Percentiles rank a stretch among this genome's conserved stretches.
Evolutionary conservation across 2,888 invertebrate species (phyloP).

Genomic region (Glaucopsyche alexis): DNA sequence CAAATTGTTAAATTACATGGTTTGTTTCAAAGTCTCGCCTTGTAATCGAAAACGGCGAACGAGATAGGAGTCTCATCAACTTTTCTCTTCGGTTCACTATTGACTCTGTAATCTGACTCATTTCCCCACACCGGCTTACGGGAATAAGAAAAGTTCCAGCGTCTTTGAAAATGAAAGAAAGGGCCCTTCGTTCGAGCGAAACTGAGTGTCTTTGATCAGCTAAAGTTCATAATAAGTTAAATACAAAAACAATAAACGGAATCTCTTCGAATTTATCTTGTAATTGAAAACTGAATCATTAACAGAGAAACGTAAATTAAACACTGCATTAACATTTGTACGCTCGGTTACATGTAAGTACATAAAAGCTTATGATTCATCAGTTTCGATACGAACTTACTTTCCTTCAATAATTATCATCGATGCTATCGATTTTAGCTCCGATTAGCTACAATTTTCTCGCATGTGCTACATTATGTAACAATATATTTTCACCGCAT

Average conservation of each 20-base stretch:
- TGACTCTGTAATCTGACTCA: conserved; percentile 75
- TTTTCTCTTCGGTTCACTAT: conserved; percentile 67
- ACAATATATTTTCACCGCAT: conserved; percentile 45
- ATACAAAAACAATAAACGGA: conserved; percentile 35
- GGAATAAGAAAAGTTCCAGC: conserved; percentile 74
- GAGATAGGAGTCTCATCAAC: conserved; percentile 68
- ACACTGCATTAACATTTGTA: conserved; percentile 26
- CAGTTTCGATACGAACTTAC: conserved; percentile 45
- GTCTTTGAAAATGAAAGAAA: conserved; percentile 65
- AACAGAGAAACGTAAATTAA: conserved; percentile 42
- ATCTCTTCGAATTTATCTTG: conserved; percentile 27
- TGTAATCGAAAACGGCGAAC: conserved; percentile 59
- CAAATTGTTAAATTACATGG: conserved; percentile 48
- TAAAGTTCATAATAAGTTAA: conserved; percentile 69
- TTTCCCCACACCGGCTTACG: conserved; percentile 70
- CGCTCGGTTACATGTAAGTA: conserved; percentile 12
- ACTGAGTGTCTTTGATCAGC: conserved; percentile 74
- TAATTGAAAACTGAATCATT: conserved; percentile 27
- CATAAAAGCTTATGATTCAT: conserved; percentile 36
- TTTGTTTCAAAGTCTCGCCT: conserved; percentile 57
- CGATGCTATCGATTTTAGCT: conserved; percentile 58
- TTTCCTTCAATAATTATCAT: conserved; percentile 56
- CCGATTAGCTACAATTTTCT: conserved; percentile 49
- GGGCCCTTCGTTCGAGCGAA: conserved; percentile 60
- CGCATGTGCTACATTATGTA: conserved; percentile 47